Base-by-base conservation (phyloP, 2,888 invertebrate species). In the Tuta absoluta region DNA sequence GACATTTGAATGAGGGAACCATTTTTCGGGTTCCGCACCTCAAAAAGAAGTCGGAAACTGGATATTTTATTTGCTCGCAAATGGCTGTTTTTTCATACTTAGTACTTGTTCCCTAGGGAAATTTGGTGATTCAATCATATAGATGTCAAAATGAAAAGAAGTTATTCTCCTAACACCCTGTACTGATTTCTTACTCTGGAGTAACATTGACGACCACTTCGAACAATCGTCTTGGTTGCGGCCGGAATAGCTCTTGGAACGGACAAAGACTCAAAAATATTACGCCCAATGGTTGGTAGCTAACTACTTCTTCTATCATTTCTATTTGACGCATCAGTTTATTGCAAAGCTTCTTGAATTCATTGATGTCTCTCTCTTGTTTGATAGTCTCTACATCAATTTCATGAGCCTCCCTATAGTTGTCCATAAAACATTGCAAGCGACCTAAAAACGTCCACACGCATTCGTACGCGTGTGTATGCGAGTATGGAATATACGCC, bases 281-380 rank as follows among this genome's bases (percentile, higher is more conserved):
- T 59, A 98, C 79, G 0, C 98, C 98, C 65, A 98, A 80, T 0
- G 94, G 93, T 72, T 96, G 95, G 63, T 91, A 91, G 66, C 93
- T 92, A 8, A 93, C 91, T 28, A 97, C 93, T 1, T 92, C 93
- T 66, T 95, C 93, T 19, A 97, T 93, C 59, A 92, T 90, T 1
- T 93, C 92, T 75, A 95, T 93, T 88, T 98, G 96, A 5, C 91
- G 87, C 63, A 94, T 93, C 70, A 96, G 96, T 62, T 94, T 93
- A 57, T 93, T 93, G 73, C 97, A 95, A 75, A 95, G 92, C 64
- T 88, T 86, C 12, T 95, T 93, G 72, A 98, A 95, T 62, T 89
- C 91, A 24, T 92, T 91, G 1, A 95, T 91, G 78, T 94, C 94
- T 74, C 93, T 93, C 82, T 96, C 95, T 8, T 89, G 81, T 72